phyloP scores from a whole-genome alignment of 2,113 vertebrate genomes.

The Mobula birostris region DNA sequence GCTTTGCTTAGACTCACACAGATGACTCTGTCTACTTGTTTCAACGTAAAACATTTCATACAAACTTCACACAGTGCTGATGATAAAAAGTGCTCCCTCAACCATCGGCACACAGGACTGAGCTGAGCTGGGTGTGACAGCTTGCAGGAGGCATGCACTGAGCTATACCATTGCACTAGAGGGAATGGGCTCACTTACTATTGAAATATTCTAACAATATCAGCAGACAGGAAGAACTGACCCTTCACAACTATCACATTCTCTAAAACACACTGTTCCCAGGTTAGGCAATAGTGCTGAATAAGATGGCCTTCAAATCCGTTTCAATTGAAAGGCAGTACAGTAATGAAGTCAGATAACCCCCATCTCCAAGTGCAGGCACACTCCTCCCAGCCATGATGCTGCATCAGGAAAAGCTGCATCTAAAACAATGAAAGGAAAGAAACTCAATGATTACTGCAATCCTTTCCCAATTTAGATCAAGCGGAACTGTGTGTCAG shows the following conservation, averaged over 20 bases:
- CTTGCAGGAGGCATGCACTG: not conserved
- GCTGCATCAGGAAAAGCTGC: constrained; percentile 6
- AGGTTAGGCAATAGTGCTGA: not conserved
- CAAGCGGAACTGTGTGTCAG: not conserved
- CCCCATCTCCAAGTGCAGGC: not conserved
- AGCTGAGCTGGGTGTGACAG: not conserved
- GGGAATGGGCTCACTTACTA: not conserved
- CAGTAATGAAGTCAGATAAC: not conserved
- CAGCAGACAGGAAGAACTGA: not conserved
- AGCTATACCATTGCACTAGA: constrained; percentile 17
- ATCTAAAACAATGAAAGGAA: not conserved
- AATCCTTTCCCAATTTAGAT: not conserved
- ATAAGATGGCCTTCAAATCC: not conserved
- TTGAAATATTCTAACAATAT: not conserved
- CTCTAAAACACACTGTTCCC: not conserved
- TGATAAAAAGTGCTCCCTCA: not conserved
- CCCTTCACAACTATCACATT: not conserved
- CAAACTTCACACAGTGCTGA: constrained; percentile 3
- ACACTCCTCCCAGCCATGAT: not conserved
- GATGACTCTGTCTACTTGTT: not conserved
- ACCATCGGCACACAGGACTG: not conserved
- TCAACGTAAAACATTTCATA: constrained; percentile 7
- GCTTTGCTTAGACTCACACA: not conserved
- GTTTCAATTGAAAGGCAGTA: not conserved
- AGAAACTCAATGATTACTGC: not conserved